phyloP scores from a whole-genome alignment of 2,113 vertebrate genomes.

The Amblyopsis rosae region DNA sequence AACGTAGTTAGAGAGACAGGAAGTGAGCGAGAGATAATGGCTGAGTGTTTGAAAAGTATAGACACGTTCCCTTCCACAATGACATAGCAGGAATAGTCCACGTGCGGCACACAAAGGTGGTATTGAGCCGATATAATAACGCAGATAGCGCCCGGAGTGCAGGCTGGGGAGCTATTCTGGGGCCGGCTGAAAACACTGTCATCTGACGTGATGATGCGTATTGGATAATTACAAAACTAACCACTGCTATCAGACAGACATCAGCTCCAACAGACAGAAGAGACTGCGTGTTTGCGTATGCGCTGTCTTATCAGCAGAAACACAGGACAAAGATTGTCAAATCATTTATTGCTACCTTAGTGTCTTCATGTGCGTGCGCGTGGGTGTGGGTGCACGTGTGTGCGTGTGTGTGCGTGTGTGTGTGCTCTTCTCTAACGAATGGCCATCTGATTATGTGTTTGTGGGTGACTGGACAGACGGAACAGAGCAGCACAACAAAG shows the following conservation, averaged over 20 bases:
- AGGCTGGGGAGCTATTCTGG: slow-evolving; percentile 52
- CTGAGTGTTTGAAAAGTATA: not conserved
- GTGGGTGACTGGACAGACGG: slow-evolving; percentile 28
- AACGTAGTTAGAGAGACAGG: no score
- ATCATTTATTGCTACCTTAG: not conserved
- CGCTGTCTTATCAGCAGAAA: slow-evolving; percentile 47
- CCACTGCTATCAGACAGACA: slow-evolving; percentile 61
- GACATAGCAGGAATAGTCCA: slow-evolving; percentile 24
- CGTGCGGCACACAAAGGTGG: slow-evolving; percentile 41
- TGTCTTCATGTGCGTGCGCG: not conserved
- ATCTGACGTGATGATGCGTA: slow-evolving; percentile 73
- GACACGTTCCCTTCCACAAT: not conserved
- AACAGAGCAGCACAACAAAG: not conserved
- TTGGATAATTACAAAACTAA: slow-evolving; percentile 72
- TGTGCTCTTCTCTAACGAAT: no score
- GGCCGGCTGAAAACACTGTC: slow-evolving; percentile 58
- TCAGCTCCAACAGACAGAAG: slow-evolving; percentile 50
- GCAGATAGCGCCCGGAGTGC: slow-evolving; percentile 32
- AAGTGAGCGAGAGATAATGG: no score
- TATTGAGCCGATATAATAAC: slow-evolving; percentile 26
- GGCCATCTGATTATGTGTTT: slow-evolving; percentile 28
- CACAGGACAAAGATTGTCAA: slow-evolving; percentile 62
- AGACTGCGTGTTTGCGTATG: slow-evolving; percentile 40
- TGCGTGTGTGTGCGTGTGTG: not conserved
- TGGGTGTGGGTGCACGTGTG: slow-evolving; percentile 13